Evolutionary conservation across 2,888 invertebrate species (phyloP), one percentile per base, ranked within the genome.

Genomic region (Nemurella pictetii): DNA sequence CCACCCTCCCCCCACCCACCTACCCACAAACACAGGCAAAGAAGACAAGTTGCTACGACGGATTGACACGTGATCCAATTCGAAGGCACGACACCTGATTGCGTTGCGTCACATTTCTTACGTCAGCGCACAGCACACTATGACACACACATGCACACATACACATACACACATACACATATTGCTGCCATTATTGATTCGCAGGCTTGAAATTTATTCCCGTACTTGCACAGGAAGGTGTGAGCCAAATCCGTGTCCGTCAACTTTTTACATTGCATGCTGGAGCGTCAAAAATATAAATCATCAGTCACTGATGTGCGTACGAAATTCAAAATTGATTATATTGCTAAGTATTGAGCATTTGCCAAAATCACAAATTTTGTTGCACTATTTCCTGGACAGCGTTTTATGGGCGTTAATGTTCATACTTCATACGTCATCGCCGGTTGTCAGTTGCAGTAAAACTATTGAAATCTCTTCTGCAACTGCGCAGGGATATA

Each of bases 21-120:
- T 29, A 15, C 26, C 78, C 77, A 35, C 25, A 26, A 12, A 12
- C 55, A 55, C 55, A 55, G 20, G 55, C 15, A 7, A 55, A 20
- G 55, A 55, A 36, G 77, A 80, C 30, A 29, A 55, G 55, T 30
- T 75, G 78, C 75, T 85, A 85, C 85, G 86, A 86, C 85, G 85
- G 80, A 86, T 86, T 85, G 86, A 86, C 86, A 84, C 86, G 85
- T 84, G 80, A 84, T 82, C 28, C 84, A 25, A 55, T 36, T 35
- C 83, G 75, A 36, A 77, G 85, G 75, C 85, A 86, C 85, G 85
- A 78, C 86, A 84, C 86, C 75, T 80, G 30, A 28, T 28, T 7
- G 35, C 80, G 35, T 80, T 36, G 36, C 80, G 80, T 32, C 80
- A 36, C 36, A 3, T 77, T 78, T 26, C 84, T 55, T 84, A 85